Base-by-base conservation (phyloP, 2,888 invertebrate genomes). In the Meiosimyza decipiens region DNA sequence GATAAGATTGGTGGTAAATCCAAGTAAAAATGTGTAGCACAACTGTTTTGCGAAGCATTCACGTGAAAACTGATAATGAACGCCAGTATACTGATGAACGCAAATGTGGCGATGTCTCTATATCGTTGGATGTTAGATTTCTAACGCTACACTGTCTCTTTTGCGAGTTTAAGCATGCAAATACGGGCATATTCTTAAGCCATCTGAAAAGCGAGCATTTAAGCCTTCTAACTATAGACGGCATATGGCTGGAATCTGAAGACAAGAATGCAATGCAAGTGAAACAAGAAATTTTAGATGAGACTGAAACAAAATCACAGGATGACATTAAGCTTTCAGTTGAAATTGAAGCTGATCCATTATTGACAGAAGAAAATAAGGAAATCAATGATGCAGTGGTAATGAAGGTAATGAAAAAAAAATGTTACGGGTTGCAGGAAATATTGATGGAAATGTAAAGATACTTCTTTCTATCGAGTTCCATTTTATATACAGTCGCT, bases 71-170 rank as follows among this genome's bases (percentile, higher is more conserved):
- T 40, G 40, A 40, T 40, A 40, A 40, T 40, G 40, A 40, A 40
- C 6, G 9, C 1, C 40, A 40, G 9, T 40, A 40, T 9, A 4
- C 4, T 28, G 28, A 28, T 28, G 3, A 7, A 22, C 18, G 65
- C 9, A 65, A 65, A 51, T 65, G 65, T 49, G 65, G 51, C 15
- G 52, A 65, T 22, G 52, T 65, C 15, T 22, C 52, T 5, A 13
- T 65, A 51, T 52, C 65, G 6, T 51, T 65, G 47, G 15, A n/a
- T 52, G 51, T 33, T 9, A 11, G 22, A 16, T 50, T 52, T 33
- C 65, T 65, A 9, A 65, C 12, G 6, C 6, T 65, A 0, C 22
- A 65, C 15, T 65, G 65, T 22, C 2, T 33, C 9, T 50, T 50
- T 51, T 65, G 65, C 52, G 51, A 50, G 22, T 65, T 51, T 28